Evolutionary conservation across 2,113 vertebrate genomes (phyloP), one percentile per base, ranked within the genome.

Genomic region (Pomatostomus ruficeps): DNA sequence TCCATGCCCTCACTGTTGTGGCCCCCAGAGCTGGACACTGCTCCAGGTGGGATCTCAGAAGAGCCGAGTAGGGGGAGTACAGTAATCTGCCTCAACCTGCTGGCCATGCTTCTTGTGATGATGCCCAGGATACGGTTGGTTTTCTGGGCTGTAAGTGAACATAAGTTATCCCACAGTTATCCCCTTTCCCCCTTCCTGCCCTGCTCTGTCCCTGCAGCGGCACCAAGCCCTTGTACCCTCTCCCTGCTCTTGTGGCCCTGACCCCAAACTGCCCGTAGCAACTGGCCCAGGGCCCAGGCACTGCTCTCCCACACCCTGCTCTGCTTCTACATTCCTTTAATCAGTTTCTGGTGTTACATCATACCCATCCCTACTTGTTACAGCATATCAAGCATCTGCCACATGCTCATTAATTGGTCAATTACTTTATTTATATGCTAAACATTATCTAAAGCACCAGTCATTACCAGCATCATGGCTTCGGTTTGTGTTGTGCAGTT

Each of bases 401-500:
- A 46, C 16, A 42, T 2, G 24, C 55, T 79, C 79, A 54, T 95
- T 94, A 91, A 91, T 83, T 76, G 88, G 71, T 65, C 85, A 70
- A 76, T 93, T 91, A 84, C 61, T 79, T 93, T 93, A 81, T 94
- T 91, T 91, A 93, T 88, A 26, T 31, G 67, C 71, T 85, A 66
- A 91, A 62, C 62, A 11, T 91, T 85, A 72, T 49, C 78, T 89
- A 83, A 90, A 54, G 85, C 63, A 58, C 43, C 52, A 67, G 63
- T 18, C 76, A 51, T 91, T 91, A 80, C 76, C 63, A 43, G 65
- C 36, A 38, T 12, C n/a, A 1, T 6, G 84, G 48, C 68, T 81
- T 62, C 2, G 3, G 55, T 42, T 65, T 66, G 25, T 10, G 25
- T 6, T 28, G 40, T 16, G 36, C 12, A 2, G n/a, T n/a, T n/a